Base-by-base conservation (phyloP, 2,113 vertebrate species). In the Amphiprion ocellaris region DNA sequence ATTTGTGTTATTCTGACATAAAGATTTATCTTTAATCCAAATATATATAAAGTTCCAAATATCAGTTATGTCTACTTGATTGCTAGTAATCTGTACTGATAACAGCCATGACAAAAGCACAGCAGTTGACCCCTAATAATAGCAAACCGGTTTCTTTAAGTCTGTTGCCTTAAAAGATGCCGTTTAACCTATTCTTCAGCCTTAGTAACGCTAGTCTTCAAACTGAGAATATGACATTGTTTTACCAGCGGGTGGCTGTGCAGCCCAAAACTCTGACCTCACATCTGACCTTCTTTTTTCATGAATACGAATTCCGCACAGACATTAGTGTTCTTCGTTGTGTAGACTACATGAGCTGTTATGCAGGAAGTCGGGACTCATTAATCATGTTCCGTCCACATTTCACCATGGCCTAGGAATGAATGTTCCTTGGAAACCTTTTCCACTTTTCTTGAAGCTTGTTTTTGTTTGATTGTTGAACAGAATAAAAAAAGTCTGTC, bases 401-500 rank as follows among this genome's bases (percentile, higher is more conserved):
- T 74, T 54, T 41, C 21, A 54, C 17, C 10, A 55, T 64, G 12
- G 11, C 16, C 1, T 30, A 9, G 19, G 24, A 62, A 56, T 70
- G 21, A 11, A 41, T 58, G 15, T 46, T 15, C 17, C 19, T 52
- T 21, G 2, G 7, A 26, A 44, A 30, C 7, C 2, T 5, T 23
- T 6, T 9, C 24, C 44, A 16, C 47, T 56, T 69, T 15, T 74
- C 14, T 64, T 49, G 3, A 37, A 37, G 2, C 7, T 37, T 60
- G 4, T 69, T 60, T 26, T 61, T 62, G 30, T 62, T 74, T 30
- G 5, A 30, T 10, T 58, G 9, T 63, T 61, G 1, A 61, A 17
- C 44, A 54, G 3, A 52, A 33, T 21, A 21, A 14, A n/a, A 63
- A 63, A 86, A 74, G 61, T 80, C 58, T 79, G 54, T 52, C 78